Conservation (phyloP, 2,797 vertebrate species). For the Ficedula albicollis region DNA sequence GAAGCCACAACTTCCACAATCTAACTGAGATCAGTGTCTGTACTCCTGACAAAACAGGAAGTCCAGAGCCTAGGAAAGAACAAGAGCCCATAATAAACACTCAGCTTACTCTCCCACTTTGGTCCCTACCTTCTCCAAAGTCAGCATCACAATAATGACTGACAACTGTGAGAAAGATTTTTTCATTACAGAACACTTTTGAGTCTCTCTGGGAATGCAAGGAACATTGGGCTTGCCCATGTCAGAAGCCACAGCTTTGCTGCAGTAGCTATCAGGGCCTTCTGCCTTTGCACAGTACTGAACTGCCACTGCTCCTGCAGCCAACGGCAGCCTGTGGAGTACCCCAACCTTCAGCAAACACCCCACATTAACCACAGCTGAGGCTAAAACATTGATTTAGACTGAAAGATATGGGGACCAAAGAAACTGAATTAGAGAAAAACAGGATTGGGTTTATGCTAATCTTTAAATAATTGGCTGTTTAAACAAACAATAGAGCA, state of each 20-base stretch:
- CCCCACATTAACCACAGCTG: not conserved
- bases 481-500: not conserved
- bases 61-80: not conserved
- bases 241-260: not conserved
- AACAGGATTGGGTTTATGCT: not conserved
- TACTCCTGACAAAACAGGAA: not conserved
- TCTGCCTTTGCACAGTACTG: fast-evolving
- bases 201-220: not conserved
- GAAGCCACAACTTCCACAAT: not conserved
- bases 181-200: not conserved
- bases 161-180: not conserved
- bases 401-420: not conserved
- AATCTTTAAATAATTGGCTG: not conserved
- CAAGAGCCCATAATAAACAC: not conserved
- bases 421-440: not conserved
- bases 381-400: not conserved
- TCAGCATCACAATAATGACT: not conserved
- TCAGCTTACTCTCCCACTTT: not conserved
- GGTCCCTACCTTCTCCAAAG: not conserved
- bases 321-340: not conserved
- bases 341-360: not conserved
- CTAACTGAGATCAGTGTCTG: not conserved
- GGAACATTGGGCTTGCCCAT: not conserved
- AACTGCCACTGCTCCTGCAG: not conserved
- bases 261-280: not conserved